A percentile compares a stretch with the other conserved stretches of the same genome.
Evolutionary conservation across 1,140 invertebrate genomes (phyloP).

Genomic region (Drosophila paulistorum): DNA sequence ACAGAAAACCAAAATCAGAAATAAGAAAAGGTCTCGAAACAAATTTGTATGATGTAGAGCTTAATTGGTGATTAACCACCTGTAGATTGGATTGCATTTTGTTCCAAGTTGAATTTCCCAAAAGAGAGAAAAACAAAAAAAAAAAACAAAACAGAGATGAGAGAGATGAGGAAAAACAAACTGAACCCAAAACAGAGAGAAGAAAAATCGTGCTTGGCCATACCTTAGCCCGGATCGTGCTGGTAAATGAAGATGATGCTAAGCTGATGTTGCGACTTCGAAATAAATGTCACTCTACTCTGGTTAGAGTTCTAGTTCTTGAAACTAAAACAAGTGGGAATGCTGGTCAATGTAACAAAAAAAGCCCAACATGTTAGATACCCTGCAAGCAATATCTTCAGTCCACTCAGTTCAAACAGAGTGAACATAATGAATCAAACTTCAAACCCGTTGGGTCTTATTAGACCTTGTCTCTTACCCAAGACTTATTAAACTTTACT

Average conservation of each 20-base stretch:
- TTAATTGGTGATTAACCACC: constrained; percentile 82
- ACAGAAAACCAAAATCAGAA: constrained; percentile 1
- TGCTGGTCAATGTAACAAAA: not conserved
- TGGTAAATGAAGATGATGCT: constrained; percentile 68
- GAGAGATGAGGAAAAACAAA: constrained; percentile 14
- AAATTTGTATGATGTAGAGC: constrained; percentile 80
- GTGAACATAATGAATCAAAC: too few species aligned
- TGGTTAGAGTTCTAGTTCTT: constrained; percentile 46
- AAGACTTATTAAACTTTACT: too few species aligned
- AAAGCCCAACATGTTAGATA: constrained; percentile 13
- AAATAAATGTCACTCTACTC: constrained; percentile 47
- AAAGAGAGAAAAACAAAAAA: not conserved
- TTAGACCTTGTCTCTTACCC: too few species aligned
- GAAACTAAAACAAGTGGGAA: constrained; percentile 21
- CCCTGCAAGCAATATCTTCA: not conserved
- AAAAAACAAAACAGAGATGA: not conserved
- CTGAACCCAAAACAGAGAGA: constrained; percentile 4
- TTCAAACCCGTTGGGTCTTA: too few species aligned
- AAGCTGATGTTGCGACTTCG: constrained; percentile 22
- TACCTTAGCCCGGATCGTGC: constrained; percentile 43
- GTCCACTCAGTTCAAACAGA: too few species aligned
- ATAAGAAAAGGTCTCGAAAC: constrained; percentile 49
- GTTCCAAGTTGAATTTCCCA: constrained; percentile 16
- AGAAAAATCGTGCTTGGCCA: constrained; percentile 61
- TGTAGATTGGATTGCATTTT: constrained; percentile 74